Percentiles rank a stretch among this genome's conserved stretches.
Evolutionary conservation across 2,888 invertebrate species (phyloP).

Genomic region (Nowickia ferox): DNA sequence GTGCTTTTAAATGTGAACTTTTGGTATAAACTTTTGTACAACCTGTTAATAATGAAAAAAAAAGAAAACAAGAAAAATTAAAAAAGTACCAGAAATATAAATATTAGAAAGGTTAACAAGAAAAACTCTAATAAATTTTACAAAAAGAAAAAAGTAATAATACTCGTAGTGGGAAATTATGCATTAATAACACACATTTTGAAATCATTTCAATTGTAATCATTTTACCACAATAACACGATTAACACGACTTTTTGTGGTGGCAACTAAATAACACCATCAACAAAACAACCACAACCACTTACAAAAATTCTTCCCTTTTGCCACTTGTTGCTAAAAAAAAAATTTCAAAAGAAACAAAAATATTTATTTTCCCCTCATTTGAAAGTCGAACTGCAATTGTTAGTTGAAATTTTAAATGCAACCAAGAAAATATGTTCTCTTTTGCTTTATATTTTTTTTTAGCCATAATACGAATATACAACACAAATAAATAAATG

Average conservation of each 20-base stretch:
- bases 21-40: constrained; percentile 99
- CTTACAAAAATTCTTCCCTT: constrained; percentile 8
- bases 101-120: constrained; percentile 71
- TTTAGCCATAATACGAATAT: constrained; percentile 20
- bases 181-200: constrained; percentile 63
- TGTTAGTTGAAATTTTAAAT: constrained; percentile 62
- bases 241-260: constrained; percentile 70
- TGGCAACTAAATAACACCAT: constrained; percentile 33
- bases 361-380: background rate
- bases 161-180: constrained; percentile 54
- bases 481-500: constrained; percentile 55
- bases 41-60: constrained; percentile 85
- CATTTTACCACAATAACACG: constrained; percentile 70
- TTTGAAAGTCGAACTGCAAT: constrained; percentile 58
- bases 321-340: constrained; percentile 63
- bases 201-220: constrained; percentile 67
- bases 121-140: constrained; percentile 15
- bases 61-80: constrained; percentile 46
- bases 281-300: constrained; percentile 19
- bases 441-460: constrained; percentile 25
- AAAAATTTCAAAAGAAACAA: constrained; percentile 9
- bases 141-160: constrained; percentile 13
- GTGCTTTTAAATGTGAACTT: constrained; percentile 98
- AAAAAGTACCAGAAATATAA: constrained; percentile 50
- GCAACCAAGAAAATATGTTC: background rate